Base-by-base conservation (phyloP, 1,140 invertebrate species). In the Lordiphosa stackelbergi region DNA sequence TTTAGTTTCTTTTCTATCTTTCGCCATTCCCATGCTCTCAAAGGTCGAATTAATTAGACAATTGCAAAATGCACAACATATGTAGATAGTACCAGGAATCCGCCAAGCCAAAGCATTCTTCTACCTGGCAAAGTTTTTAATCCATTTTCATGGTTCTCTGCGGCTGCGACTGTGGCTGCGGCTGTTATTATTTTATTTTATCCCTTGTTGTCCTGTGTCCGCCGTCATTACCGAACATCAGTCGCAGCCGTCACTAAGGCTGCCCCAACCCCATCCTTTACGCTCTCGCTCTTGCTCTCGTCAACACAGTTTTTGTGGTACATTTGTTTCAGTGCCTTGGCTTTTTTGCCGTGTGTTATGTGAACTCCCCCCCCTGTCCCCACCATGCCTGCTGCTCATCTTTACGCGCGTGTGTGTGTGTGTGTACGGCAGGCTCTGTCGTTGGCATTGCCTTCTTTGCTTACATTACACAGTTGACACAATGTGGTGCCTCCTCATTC, bases 251-350 rank as follows among this genome's bases (percentile, higher is more conserved):
- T 42, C 31, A 51, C 35, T 31, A 7, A 51, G 36, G 38, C 35
- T 54, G 47, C 24, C 46, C 31, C 13, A 45, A 45, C 41, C 16
- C 53, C 41, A n/a, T 16, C 52, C 48, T 13, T 59, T 22, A 22
- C 41, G 5, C 5, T 51, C 52, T 65, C 45, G 42, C 68, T 77
- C 63, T 55, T 53, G 61, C 66, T 79, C 75, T 77, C 72, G 72
- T 81, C 77, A 77, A 83, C 77, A 77, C 77, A 77, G 69, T 81
- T 81, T 81, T 83, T 83, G 77, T 81, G 77, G 77, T 81, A 83
- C 77, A 81, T 81, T 81, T 81, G 72, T 81, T 83, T 83, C 69
- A 77, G 73, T 83, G 77, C 75, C 57, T 81, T 83, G 68, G 63
- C 68, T 71, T 81, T 81, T 75, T 75, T 81, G 72, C 70, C 70